Base-by-base conservation (phyloP, 2,888 invertebrate genomes). In the Neuroscelio doddi region DNA sequence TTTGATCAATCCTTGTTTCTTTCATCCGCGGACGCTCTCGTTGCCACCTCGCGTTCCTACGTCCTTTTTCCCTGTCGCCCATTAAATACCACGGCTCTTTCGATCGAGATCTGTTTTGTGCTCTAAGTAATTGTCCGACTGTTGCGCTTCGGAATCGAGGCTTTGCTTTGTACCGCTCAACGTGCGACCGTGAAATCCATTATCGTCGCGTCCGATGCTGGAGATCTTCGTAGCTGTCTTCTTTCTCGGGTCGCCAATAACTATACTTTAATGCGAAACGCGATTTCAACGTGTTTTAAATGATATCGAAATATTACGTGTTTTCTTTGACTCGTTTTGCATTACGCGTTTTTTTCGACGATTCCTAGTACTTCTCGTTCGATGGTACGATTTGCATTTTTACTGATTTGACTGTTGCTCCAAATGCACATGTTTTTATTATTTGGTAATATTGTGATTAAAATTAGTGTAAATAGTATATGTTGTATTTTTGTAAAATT, bases 171-270 rank as follows among this genome's bases (percentile, higher is more conserved):
- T 42, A 38, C 45, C 45, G 62, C 62, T 53, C 45, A 47, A 55
- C 67, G 61, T 68, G 64, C 53, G 68, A 70, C 71, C 75, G 75
- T 74, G 71, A 75, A 78, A 77, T 77, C 74, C 75, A 77, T 78
- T 78, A 76, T 64, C 69, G 52, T 34, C 72, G 70, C 58, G 57
- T 65, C 65, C 47, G 61, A 64, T 53, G 52, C 51, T 27, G 27
- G 27, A 59, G 57, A 66, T 44, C 30, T 51, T 52, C 51, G 34
- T 44, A 15, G 15, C 47, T 16, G 38, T 26, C 29, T 17, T 39
- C 52, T 58, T 64, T 49, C 50, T 10, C 14, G 2, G 9, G 1
- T 8, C 42, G 51, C 34, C 12, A 41, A 44, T 49, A 42, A 58
- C 50, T 49, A 49, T 34, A 52, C 16, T 57, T 57, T 57, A 30